phyloP scores from a whole-genome alignment of 30 jellyfish, hydroid and myxozoan species.

The Phacellophora camtschatica region DNA sequence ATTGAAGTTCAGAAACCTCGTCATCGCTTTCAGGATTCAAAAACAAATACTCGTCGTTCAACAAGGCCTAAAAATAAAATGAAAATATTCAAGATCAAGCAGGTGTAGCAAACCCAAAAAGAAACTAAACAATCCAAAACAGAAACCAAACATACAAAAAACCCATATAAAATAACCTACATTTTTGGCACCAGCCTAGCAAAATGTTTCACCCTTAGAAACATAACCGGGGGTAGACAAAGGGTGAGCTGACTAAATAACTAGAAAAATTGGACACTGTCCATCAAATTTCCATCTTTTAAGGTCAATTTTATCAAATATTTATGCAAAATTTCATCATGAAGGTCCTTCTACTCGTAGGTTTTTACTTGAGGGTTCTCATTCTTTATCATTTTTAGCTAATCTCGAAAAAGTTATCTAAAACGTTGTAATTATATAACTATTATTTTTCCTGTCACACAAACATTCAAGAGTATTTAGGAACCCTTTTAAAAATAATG shows the following conservation, averaged over 20 bases:
- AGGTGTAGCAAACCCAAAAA: background rate
- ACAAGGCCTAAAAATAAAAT: slow-evolving; percentile 73
- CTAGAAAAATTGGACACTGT: too few relatives aligned
- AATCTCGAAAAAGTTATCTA: too few relatives aligned
- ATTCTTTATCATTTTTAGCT: too few relatives aligned
- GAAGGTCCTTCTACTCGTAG: too few relatives aligned
- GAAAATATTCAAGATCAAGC: background rate
- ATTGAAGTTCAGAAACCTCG: slow-evolving; percentile 47
- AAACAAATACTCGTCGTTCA: slow-evolving; percentile 73
- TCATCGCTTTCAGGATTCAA: slow-evolving; percentile 69
- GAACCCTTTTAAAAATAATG: background rate
- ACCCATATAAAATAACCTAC: too few relatives aligned
- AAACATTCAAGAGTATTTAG: background rate
- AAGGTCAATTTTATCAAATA: background rate
- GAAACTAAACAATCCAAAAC: background rate
- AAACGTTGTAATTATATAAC: background rate
- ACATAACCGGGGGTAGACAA: too few relatives aligned
- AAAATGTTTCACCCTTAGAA: too few relatives aligned
- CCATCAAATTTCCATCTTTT: too few relatives aligned
- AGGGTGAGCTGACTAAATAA: too few relatives aligned
- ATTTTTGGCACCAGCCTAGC: too few relatives aligned
- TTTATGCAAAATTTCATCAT: too few relatives aligned
- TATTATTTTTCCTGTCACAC: background rate
- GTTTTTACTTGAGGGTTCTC: too few relatives aligned
- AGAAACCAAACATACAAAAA: background rate